Evolutionary conservation across 2,888 invertebrate species (phyloP).

Genomic region (Leptopilina myrica): DNA sequence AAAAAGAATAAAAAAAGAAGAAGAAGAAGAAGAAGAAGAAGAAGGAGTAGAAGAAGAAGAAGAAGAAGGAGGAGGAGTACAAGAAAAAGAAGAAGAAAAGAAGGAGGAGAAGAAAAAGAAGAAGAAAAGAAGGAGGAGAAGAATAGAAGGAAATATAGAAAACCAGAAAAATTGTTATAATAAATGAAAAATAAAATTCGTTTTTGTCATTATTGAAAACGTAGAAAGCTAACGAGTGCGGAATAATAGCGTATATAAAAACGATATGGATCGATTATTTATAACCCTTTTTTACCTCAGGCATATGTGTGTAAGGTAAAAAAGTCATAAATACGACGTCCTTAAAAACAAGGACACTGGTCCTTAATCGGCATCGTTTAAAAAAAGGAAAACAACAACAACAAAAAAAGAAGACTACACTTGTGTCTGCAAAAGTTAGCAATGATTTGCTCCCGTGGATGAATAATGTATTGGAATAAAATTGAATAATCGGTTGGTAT

Average conservation of each 20-base stretch:
- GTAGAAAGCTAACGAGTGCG: not conserved
- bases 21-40: too few species aligned
- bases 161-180: too few species aligned
- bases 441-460: constrained; percentile 36
- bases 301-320: not conserved
- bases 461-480: constrained; percentile 40
- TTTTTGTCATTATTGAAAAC: not conserved
- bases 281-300: not conserved
- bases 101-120: too few species aligned
- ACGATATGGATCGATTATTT: constrained; percentile 10
- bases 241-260: not conserved
- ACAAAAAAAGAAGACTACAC: not conserved
- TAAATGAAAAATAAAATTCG: not conserved
- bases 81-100: too few species aligned
- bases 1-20: too few species aligned
- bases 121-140: too few species aligned
- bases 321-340: constrained; percentile 38
- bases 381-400: constrained; percentile 1
- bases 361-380: constrained; percentile 33
- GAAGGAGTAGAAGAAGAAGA: too few species aligned
- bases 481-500: constrained; percentile 32
- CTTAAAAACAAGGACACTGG: constrained; percentile 40
- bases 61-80: too few species aligned
- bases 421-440: constrained; percentile 30
- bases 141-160: too few species aligned